Conservation (phyloP, 2,797 vertebrate genomes). For the Mormyrops boulengeri region DNA sequence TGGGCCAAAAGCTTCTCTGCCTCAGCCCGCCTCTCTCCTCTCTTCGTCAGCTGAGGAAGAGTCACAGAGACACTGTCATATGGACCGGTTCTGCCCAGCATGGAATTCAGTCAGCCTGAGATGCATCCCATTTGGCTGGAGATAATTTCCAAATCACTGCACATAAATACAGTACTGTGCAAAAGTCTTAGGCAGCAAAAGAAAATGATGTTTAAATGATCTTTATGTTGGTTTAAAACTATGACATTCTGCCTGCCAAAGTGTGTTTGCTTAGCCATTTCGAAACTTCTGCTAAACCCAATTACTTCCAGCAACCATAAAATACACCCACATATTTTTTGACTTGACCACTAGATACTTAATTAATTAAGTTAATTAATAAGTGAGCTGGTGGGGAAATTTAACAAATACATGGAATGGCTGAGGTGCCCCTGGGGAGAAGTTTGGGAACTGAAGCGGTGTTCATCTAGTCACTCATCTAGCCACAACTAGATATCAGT, state of each 20-base stretch:
- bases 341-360: background rate
- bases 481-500: background rate
- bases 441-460: background rate
- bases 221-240: background rate
- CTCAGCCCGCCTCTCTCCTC: slow-evolving; percentile 81
- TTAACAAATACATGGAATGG: background rate
- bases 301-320: background rate
- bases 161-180: background rate
- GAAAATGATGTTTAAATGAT: background rate
- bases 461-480: background rate
- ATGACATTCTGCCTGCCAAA: background rate
- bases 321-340: background rate
- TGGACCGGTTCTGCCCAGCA: background rate
- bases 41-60: slow-evolving; percentile 66
- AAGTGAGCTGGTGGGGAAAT: background rate
- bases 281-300: background rate
- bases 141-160: background rate
- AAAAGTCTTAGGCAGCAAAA: background rate
- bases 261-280: background rate
- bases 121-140: background rate
- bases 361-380: background rate
- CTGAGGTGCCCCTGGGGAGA: background rate
- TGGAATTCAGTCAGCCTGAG: background rate
- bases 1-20: slow-evolving; percentile 84
- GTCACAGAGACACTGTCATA: background rate